A percentile compares a stretch with the other conserved stretches of the same genome.
Conservation (phyloP, 2,888 invertebrate species). For the Alloscopus bannaensis region DNA sequence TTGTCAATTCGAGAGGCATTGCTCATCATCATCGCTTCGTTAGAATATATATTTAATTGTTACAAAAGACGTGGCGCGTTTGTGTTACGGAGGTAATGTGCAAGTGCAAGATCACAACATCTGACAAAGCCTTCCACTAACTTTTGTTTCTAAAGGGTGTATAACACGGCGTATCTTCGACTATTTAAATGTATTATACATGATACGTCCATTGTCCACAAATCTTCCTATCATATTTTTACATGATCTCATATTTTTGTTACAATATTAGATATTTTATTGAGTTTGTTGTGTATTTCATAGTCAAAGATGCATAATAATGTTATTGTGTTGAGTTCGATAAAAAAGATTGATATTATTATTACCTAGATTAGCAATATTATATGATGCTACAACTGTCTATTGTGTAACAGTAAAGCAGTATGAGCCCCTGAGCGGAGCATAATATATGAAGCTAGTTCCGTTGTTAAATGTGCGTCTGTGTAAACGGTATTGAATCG, state of each 20-base stretch:
- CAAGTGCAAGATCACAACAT: constrained; percentile 14
- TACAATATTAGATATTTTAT: constrained; percentile 55
- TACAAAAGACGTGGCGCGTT: too few relatives aligned
- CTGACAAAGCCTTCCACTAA: constrained; percentile 34
- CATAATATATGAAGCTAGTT: background rate
- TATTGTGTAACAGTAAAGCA: too few relatives aligned
- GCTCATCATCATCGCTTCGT: too few relatives aligned
- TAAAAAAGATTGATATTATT: too few relatives aligned
- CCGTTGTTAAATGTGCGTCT: background rate
- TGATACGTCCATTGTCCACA: constrained; percentile 54
- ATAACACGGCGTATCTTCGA: constrained; percentile 18
- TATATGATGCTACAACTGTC: too few relatives aligned
- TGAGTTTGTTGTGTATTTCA: constrained; percentile 50
- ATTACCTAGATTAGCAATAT: too few relatives aligned
- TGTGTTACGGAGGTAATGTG: too few relatives aligned
- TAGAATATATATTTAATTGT: too few relatives aligned
- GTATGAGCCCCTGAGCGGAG: too few relatives aligned
- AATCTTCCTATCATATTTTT: constrained; percentile 57
- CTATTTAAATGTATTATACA: background rate
- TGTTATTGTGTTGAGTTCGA: too few relatives aligned
- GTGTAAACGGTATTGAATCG: background rate
- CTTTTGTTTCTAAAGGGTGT: constrained; percentile 30
- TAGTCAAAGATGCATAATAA: too few relatives aligned
- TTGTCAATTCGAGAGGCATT: too few relatives aligned
- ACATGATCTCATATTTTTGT: constrained; percentile 61